phyloP scores from a whole-genome alignment of 1,140 invertebrate species.

The Brachystomella parvula region DNA sequence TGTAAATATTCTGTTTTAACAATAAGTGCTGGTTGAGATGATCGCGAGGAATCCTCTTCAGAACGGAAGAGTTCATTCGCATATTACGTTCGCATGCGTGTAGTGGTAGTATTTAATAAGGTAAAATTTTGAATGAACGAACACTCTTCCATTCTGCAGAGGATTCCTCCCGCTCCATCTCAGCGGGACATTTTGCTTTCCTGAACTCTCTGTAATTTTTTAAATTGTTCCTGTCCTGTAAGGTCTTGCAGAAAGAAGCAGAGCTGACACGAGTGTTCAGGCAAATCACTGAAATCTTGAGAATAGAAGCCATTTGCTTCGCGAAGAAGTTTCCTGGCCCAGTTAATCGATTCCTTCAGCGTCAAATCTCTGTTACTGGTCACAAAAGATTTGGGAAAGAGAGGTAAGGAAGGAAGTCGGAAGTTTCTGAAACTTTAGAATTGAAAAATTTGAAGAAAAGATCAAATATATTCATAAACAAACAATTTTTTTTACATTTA shows the following conservation, averaged over 20 bases:
- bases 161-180: neutral
- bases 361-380: neutral
- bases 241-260: constrained; percentile 14
- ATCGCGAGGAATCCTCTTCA: neutral
- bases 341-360: neutral
- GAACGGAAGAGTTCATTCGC: neutral
- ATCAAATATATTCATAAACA: neutral
- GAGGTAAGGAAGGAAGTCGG: neutral
- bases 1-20: constrained; percentile 14
- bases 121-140: neutral
- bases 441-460: neutral
- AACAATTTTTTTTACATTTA: constrained; percentile 4
- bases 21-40: neutral
- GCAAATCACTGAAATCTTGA: constrained; percentile 15
- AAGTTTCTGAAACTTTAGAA: neutral
- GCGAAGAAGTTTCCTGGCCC: neutral
- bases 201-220: neutral
- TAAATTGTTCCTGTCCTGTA: neutral
- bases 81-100: no score
- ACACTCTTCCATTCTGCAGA: neutral
- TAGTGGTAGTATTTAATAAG: no score
- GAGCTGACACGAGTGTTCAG: constrained; percentile 15
- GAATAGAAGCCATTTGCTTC: constrained; percentile 15
- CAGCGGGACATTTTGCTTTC: neutral
- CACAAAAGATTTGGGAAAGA: neutral